Percentiles rank a stretch among this genome's conserved stretches.
Evolutionary conservation across 2,113 vertebrate genomes (phyloP).

Genomic region (Lepisosteus oculatus): DNA sequence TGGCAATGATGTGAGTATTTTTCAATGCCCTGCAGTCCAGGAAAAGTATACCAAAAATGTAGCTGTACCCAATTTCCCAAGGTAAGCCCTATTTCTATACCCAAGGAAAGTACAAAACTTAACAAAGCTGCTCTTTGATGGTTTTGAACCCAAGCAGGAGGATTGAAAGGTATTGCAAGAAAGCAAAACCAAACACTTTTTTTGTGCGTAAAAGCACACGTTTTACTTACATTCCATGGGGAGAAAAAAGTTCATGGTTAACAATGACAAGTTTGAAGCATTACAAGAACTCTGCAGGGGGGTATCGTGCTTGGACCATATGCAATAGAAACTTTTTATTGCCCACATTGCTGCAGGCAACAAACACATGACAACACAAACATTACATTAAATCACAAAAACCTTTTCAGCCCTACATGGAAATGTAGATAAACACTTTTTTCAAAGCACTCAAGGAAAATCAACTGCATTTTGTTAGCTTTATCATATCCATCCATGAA

Average conservation of each 20-base stretch:
- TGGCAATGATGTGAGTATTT: too few relatives aligned
- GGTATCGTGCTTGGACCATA: slow-evolving; percentile 66
- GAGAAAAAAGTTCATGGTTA: slow-evolving; percentile 79
- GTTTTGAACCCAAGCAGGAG: too few relatives aligned
- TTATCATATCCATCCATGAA: slow-evolving; percentile 76
- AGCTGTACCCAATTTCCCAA: too few relatives aligned
- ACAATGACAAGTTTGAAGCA: slow-evolving; percentile 67
- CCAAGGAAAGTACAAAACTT: too few relatives aligned
- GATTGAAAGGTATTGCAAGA: neutral
- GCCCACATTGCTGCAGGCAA: slow-evolving; percentile 50
- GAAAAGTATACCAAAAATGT: too few relatives aligned
- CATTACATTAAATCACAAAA: slow-evolving; percentile 73
- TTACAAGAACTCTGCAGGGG: slow-evolving; percentile 57
- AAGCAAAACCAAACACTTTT: slow-evolving; percentile 12
- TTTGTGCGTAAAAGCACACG: slow-evolving; percentile 53
- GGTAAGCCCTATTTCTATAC: too few relatives aligned
- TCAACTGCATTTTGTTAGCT: slow-evolving; percentile 71
- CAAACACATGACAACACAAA: slow-evolving; percentile 76
- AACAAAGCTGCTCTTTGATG: too few relatives aligned
- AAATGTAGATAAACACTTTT: slow-evolving; percentile 75
- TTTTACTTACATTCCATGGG: slow-evolving; percentile 87
- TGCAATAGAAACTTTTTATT: slow-evolving; percentile 52
- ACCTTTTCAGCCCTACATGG: slow-evolving; percentile 82
- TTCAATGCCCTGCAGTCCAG: too few relatives aligned
- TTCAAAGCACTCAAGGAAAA: slow-evolving; percentile 84